These are phyloP conservation scores for Clytia hemisphaerica DNA, from an alignment of 30 jellyfish, hydroid and myxozoan genomes.

Conservation along the genomic window DNA sequence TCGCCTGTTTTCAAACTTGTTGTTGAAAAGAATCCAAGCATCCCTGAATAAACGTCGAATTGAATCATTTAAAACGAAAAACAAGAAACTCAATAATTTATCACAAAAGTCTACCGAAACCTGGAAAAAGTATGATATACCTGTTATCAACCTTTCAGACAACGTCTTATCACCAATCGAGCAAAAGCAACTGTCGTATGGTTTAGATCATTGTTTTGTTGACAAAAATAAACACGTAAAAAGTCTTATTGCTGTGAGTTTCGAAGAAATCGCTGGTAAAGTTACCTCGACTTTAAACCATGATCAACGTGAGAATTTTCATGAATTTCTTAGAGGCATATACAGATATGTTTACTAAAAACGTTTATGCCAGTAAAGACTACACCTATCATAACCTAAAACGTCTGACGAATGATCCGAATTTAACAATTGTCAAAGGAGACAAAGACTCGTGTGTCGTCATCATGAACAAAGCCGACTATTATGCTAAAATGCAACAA, in stretches of 20 bases:
- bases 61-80: no score
- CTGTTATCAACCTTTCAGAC: no score
- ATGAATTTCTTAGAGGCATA: slow-evolving; percentile 8
- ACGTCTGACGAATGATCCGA: background rate
- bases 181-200: no score
- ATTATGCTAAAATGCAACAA: slow-evolving; percentile 5
- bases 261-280: background rate
- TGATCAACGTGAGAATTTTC: background rate
- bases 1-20: no score
- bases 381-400: background rate
- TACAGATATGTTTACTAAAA: slow-evolving; percentile 10
- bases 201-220: slow-evolving; percentile 9
- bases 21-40: no score
- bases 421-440: slow-evolving; percentile 7
- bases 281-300: background rate
- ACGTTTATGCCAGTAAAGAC: slow-evolving; percentile 14
- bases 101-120: no score
- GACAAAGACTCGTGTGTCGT: slow-evolving; percentile 20
- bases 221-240: background rate
- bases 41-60: no score
- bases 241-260: background rate
- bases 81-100: no score
- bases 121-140: no score
- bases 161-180: no score
- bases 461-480: slow-evolving; percentile 16